Conservation (phyloP, 92 coral and sea anemone species). For the Metridium senile region DNA sequence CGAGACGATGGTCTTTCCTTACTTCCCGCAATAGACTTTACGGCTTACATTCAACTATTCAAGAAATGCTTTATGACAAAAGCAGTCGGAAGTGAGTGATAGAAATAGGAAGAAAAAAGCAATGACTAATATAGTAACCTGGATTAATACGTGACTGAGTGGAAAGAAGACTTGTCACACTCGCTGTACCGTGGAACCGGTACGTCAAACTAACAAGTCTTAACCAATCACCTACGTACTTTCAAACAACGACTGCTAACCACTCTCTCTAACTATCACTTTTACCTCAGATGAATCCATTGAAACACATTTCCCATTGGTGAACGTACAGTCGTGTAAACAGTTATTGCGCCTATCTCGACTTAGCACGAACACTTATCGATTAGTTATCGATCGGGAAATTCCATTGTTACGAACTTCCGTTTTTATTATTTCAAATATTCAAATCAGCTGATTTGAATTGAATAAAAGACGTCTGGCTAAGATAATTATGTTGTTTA, state of each 20-base stretch:
- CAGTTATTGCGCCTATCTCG: not conserved
- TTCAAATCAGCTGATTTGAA: no score
- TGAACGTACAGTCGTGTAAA: not conserved
- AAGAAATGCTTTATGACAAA: slow-evolving; percentile 27
- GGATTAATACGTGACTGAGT: slow-evolving; percentile 42
- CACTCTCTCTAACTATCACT: not conserved
- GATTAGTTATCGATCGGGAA: not conserved
- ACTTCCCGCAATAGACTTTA: slow-evolving; percentile 21
- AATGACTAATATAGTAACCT: slow-evolving; percentile 24
- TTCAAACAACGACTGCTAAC: not conserved
- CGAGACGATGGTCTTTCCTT: slow-evolving; percentile 5
- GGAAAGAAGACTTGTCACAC: not conserved
- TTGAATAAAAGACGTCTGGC: not conserved
- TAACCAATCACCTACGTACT: not conserved
- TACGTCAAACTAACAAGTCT: slow-evolving; percentile 7
- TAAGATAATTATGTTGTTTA: not conserved
- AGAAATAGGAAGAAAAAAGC: slow-evolving; percentile 12
- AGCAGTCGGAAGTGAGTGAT: slow-evolving; percentile 36
- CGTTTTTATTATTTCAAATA: no score
- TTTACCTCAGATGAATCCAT: slow-evolving; percentile 8
- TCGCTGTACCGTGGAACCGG: slow-evolving; percentile 23
- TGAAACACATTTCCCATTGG: slow-evolving; percentile 5
- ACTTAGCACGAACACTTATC: slow-evolving; percentile 3
- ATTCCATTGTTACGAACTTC: not conserved
- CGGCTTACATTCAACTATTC: slow-evolving; percentile 28